Conservation (phyloP, 2,797 vertebrate genomes). For the Pantherophis alleghaniensis region DNA sequence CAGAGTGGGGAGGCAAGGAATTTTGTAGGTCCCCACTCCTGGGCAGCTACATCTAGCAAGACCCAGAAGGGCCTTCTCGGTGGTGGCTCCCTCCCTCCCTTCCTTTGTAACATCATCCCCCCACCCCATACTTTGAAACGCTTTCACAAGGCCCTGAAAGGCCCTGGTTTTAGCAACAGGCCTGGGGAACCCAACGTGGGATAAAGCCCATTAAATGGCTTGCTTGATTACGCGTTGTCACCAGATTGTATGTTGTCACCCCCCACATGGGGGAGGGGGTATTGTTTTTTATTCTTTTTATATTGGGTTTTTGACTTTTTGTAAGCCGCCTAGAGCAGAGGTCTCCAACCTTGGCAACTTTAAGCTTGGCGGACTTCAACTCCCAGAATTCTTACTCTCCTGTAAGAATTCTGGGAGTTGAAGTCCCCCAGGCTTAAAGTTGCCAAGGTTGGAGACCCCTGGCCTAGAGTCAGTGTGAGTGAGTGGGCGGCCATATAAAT, state of each 20-base stretch:
- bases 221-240: neutral
- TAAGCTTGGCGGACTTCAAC: no score
- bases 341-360: no score
- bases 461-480: neutral
- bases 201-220: neutral
- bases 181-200: neutral
- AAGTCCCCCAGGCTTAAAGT: no score
- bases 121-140: neutral
- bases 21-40: neutral
- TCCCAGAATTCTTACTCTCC: no score
- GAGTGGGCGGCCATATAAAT: neutral
- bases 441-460: no score
- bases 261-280: neutral
- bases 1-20: neutral
- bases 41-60: neutral
- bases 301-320: neutral
- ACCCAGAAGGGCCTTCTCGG: neutral
- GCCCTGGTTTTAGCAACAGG: neutral
- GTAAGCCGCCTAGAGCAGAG: no score
- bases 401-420: no score
- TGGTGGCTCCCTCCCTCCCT: neutral
- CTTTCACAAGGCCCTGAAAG: neutral
- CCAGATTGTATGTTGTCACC: neutral
- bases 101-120: neutral
- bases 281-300: neutral